phyloP scores from a whole-genome alignment of 2,888 invertebrate genomes.

The Pachycephus smyrnensis region DNA sequence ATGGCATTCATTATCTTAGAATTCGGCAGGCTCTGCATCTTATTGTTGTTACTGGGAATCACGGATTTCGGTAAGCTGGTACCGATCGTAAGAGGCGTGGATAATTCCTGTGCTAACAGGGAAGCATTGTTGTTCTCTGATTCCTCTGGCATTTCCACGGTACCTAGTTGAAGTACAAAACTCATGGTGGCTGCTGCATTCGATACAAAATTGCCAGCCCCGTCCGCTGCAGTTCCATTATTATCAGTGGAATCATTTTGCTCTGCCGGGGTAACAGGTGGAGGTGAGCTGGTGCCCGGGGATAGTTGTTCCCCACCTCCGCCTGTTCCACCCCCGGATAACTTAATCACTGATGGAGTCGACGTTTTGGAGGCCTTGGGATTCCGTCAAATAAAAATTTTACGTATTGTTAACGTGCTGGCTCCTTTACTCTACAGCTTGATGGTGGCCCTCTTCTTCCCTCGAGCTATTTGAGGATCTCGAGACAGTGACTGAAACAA shows the following conservation, averaged over 20 bases:
- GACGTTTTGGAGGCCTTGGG: conserved; percentile 65
- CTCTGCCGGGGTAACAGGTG: conserved; percentile 41
- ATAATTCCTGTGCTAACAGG: conserved; percentile 19
- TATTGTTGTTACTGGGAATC: conserved; percentile 27
- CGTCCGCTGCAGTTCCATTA: conserved; percentile 16
- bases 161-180: conserved; percentile 56
- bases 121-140: conserved; percentile 25
- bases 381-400: conserved; percentile 30
- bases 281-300: conserved; percentile 51
- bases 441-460: conserved; percentile 13
- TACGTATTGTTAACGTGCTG: conserved; percentile 12
- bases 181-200: conserved; percentile 55
- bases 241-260: conserved; percentile 17
- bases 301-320: conserved; percentile 56
- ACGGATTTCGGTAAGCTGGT: conserved; percentile 21
- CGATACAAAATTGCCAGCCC: conserved; percentile 29
- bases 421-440: conserved; percentile 35
- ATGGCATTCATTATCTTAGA: background rate
- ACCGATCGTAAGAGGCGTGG: conserved; percentile 21
- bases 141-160: conserved; percentile 39
- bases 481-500: conserved; percentile 56
- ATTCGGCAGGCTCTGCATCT: conserved; percentile 1
- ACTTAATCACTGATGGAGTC: conserved; percentile 66
- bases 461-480: conserved; percentile 57
- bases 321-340: conserved; percentile 64